Evolutionary conservation across 2,888 invertebrate species (phyloP), one percentile per base, ranked within the genome.

Genomic region (Pyrrhia umbra): DNA sequence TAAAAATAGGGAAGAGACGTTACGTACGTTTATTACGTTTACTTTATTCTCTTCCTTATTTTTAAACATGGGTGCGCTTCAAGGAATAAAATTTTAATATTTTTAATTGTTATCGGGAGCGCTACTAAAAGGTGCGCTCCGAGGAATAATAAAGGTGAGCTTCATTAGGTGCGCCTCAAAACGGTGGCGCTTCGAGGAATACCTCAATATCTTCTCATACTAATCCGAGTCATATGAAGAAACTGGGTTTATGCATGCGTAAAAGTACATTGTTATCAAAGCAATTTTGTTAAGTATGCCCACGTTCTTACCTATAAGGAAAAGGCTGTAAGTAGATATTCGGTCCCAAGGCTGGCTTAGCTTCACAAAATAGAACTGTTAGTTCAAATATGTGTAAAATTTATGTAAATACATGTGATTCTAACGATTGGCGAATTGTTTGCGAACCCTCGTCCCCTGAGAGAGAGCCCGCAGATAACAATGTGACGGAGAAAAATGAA

Each of bases 351-450:
- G 43, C 58, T 5, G 8, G 1, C 30, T 37, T 37, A 30, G n/a
- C 23, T 40, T 34, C 37, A 68, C 52, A 52, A 60, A 68, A 61
- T 43, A 61, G 77, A 76, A 62, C 56, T 62, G 73, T 79, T 66
- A 61, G 77, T 59, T 56, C 77, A 72, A 76, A 76, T 62, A 76
- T 79, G 78, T 68, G 57, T 60, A 77, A 74, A 74, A 73, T 78
- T 59, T 75, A 80, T 78, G 79, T 65, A 78, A 80, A 78, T 79
- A 72, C 46, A 60, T 61, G 78, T 68, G 61, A 69, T 60, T 71
- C 64, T 80, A 80, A 79, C 78, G 78, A 80, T 71, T 71, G 68
- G 64, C 42, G 78, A 80, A 78, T 75, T 71, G 68, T 77, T 62
- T 76, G 73, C 59, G 64, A 62, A 61, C 73, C 77, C 61, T 79